Conservation (phyloP, 2,113 vertebrate genomes). For the Lagopus leucura region DNA sequence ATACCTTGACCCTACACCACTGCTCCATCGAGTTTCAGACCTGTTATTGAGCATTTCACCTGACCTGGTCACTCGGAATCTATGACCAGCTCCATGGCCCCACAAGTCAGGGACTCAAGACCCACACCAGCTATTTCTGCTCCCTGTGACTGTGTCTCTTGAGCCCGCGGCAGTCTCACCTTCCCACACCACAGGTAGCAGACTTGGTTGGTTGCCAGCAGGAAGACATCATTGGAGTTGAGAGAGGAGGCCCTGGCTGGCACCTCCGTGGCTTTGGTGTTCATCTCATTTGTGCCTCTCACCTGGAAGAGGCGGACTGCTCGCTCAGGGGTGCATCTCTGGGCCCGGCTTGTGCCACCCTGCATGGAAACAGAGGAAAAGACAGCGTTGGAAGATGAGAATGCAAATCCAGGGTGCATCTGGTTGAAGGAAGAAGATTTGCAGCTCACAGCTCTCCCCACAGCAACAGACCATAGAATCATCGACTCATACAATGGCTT, state of each 20-base stretch:
- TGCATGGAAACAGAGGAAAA: slow-evolving; percentile 26
- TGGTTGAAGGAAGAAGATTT: background rate
- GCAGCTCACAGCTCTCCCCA: fast-evolving
- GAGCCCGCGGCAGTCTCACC: slow-evolving; percentile 50
- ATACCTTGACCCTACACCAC: background rate
- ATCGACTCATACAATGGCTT: too few relatives aligned
- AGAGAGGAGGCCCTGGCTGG: slow-evolving; percentile 84
- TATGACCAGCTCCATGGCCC: background rate
- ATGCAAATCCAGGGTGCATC: fast-evolving
- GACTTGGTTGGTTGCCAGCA: slow-evolving; percentile 78
- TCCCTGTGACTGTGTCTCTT: fast-evolving
- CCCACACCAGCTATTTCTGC: fast-evolving
- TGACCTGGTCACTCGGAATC: background rate
- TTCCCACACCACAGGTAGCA: slow-evolving; percentile 92
- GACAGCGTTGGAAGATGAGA: background rate
- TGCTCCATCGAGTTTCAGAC: background rate
- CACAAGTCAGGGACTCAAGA: background rate
- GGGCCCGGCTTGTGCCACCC: slow-evolving; percentile 84
- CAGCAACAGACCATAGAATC: fast-evolving
- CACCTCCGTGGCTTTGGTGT: slow-evolving; percentile 89
- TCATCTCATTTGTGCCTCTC: slow-evolving; percentile 82
- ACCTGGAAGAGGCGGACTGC: slow-evolving; percentile 87
- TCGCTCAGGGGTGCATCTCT: slow-evolving; percentile 56
- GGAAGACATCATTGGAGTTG: slow-evolving; percentile 88
- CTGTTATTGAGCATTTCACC: background rate